Conservation (phyloP, 1,140 invertebrate species). For the Pollicipes pollicipes region DNA sequence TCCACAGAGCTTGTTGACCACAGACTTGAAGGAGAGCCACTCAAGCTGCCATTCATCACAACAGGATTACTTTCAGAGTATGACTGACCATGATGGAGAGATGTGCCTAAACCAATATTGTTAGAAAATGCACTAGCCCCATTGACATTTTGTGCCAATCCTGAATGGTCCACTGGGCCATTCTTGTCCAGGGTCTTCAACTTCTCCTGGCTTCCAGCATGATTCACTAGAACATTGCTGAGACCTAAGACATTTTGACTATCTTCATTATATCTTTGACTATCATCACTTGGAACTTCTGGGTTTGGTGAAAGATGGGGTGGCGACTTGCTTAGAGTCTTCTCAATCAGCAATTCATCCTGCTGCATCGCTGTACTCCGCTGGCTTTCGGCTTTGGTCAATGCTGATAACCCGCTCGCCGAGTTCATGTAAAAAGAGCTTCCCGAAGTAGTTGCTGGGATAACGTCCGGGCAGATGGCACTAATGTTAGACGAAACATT, state of each 20-base stretch:
- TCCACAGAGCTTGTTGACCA: not conserved
- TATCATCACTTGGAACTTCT: not conserved
- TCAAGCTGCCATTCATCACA: not conserved
- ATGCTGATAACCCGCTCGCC: not conserved
- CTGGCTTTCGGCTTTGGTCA: not conserved
- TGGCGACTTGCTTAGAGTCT: not conserved
- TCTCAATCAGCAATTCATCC: not conserved
- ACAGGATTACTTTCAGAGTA: not conserved
- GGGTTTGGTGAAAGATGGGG: not conserved
- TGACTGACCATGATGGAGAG: not conserved
- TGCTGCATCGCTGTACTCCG: not conserved
- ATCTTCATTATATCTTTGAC: not conserved
- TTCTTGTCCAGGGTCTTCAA: not conserved
- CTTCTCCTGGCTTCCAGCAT: not conserved
- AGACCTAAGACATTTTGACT: not conserved
- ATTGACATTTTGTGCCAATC: not conserved
- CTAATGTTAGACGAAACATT: not conserved
- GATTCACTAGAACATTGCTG: not conserved
- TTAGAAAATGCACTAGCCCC: not conserved
- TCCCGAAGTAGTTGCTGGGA: not conserved
- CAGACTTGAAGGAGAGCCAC: not conserved
- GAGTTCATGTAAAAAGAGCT: not conserved
- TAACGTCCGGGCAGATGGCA: not conserved
- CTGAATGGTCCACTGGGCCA: not conserved
- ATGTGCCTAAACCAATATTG: not conserved